Evolutionary conservation across 2,113 vertebrate genomes (phyloP).

Genomic region (Malurus elegans): DNA sequence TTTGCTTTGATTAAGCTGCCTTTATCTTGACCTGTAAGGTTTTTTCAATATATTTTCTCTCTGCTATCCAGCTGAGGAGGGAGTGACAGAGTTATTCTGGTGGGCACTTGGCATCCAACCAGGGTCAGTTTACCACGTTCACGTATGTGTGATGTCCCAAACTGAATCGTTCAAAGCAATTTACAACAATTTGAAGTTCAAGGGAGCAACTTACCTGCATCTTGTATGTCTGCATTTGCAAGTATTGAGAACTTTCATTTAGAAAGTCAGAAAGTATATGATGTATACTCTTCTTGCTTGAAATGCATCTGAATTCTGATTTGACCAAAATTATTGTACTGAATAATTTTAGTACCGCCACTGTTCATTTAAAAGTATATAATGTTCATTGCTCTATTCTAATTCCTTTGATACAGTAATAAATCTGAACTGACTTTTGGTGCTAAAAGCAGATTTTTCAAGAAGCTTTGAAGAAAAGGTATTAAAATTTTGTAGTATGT

Average conservation of each 20-base stretch:
- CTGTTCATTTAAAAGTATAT: neutral
- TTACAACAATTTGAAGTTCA: neutral
- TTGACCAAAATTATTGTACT: neutral
- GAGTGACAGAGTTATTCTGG: fast-evolving
- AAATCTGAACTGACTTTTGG: neutral
- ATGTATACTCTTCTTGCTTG: neutral
- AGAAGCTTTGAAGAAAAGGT: neutral
- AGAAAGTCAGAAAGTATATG: neutral
- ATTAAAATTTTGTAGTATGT: neutral
- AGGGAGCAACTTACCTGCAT: neutral
- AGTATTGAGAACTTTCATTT: neutral
- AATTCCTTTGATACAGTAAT: neutral
- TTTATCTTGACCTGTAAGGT: neutral
- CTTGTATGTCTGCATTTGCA: neutral
- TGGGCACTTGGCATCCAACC: neutral
- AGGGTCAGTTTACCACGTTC: neutral
- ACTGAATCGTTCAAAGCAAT: neutral
- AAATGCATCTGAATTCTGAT: neutral
- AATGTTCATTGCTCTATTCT: neutral
- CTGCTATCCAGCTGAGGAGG: neutral
- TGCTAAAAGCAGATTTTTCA: neutral
- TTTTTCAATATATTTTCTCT: neutral
- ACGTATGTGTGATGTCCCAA: neutral
- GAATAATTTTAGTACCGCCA: neutral
- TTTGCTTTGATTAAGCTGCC: neutral